Evolutionary conservation across 2,113 vertebrate genomes (phyloP).

Genomic region (Jacana jacana): DNA sequence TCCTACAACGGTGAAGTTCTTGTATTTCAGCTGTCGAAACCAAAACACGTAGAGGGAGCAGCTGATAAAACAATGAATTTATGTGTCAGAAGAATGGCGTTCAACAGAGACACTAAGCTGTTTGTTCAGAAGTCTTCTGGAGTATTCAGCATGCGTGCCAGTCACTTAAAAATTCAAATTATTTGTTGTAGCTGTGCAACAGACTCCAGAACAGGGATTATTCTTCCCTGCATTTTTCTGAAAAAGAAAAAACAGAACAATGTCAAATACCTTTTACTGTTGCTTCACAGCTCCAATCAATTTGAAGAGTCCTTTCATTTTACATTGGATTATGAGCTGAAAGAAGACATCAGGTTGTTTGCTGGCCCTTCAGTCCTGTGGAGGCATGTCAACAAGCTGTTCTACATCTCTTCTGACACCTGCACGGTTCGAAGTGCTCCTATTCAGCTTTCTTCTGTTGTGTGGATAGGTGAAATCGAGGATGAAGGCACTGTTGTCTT

Average conservation of each 20-base stretch:
- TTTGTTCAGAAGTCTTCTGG: constrained; percentile 78
- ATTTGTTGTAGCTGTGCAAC: constrained; percentile 73
- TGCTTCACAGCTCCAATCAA: constrained; percentile 72
- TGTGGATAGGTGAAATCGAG: constrained; percentile 78
- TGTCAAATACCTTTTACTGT: constrained; percentile 77
- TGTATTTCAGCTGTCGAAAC: constrained; percentile 72
- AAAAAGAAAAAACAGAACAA: constrained; percentile 47
- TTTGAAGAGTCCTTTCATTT: constrained; percentile 78
- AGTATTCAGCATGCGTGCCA: constrained; percentile 50
- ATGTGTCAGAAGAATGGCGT: constrained; percentile 73
- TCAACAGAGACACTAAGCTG: constrained; percentile 61
- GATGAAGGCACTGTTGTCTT: constrained; percentile 75
- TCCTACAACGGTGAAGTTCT: constrained; percentile 82
- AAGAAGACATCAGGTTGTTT: constrained; percentile 75
- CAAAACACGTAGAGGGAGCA: background rate
- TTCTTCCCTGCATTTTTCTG: constrained; percentile 79
- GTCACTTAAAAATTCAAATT: constrained; percentile 65
- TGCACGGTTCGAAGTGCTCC: constrained; percentile 72
- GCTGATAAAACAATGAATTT: constrained; percentile 45
- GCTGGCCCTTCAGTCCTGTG: constrained; percentile 86
- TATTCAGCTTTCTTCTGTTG: constrained; percentile 73
- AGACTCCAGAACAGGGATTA: constrained; percentile 74
- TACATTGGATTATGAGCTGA: constrained; percentile 76
- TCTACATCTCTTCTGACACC: constrained; percentile 71
- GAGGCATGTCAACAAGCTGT: constrained; percentile 74